These are phyloP conservation scores for Campylomormyrus tamandua DNA, from an alignment of 2,113 vertebrate species.

Conservation along the genomic window DNA sequence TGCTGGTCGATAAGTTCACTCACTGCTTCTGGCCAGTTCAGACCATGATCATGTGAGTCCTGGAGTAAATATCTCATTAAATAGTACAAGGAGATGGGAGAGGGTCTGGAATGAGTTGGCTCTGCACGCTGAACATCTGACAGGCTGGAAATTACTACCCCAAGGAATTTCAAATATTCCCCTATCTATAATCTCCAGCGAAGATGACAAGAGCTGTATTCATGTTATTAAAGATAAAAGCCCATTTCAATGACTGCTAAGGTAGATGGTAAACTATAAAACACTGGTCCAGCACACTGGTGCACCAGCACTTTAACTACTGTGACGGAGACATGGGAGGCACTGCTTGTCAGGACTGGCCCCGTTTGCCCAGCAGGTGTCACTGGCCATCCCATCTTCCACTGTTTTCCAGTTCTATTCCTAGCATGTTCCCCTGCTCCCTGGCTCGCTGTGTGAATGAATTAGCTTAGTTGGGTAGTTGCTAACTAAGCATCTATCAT, in stretches of 20 bases:
- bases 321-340: neutral
- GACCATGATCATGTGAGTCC: neutral
- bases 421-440: neutral
- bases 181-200: neutral
- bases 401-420: neutral
- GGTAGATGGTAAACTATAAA: neutral
- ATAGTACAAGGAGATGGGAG: neutral
- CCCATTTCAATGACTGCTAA: neutral
- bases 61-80: neutral
- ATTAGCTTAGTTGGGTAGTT: neutral
- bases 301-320: neutral
- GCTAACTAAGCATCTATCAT: neutral
- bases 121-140: neutral
- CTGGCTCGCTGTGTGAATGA: neutral
- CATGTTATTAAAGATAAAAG: neutral
- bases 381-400: neutral
- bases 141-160: neutral
- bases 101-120: neutral
- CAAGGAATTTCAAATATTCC: slow-evolving; percentile 7
- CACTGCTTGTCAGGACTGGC: neutral
- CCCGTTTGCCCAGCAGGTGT: neutral
- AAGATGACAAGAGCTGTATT: slow-evolving; percentile 10
- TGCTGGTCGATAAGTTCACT: neutral
- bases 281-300: neutral
- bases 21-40: neutral